Evolutionary conservation across 2,888 invertebrate genomes (phyloP).

Genomic region (Callyntrura sp.): DNA sequence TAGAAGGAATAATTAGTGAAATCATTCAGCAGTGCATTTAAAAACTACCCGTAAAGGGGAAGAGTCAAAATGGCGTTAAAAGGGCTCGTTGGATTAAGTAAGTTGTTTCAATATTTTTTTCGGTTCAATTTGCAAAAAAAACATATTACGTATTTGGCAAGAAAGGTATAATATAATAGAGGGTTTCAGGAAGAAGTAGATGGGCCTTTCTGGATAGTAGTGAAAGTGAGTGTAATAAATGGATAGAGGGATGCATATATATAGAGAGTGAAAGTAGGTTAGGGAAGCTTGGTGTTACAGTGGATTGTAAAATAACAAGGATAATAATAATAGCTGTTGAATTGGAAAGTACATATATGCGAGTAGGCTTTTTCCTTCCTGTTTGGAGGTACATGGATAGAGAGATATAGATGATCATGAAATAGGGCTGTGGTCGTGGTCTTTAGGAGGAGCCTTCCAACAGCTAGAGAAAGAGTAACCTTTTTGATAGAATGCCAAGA

Average conservation of each 20-base stretch:
- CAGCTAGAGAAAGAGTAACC: slow-evolving; percentile 20
- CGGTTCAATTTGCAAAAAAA: too few species aligned
- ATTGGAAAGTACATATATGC: background rate
- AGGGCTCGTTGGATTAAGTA: slow-evolving; percentile 94
- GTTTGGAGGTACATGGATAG: background rate
- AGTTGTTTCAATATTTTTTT: too few species aligned
- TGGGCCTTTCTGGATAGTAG: background rate
- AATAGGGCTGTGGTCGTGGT: slow-evolving; percentile 75
- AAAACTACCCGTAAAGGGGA: background rate
- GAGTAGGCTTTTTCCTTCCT: too few species aligned
- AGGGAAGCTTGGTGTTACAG: too few species aligned
- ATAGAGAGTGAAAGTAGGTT: slow-evolving; percentile 68
- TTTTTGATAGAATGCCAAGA: slow-evolving; percentile 3
- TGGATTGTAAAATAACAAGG: too few species aligned
- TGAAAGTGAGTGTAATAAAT: slow-evolving; percentile 12
- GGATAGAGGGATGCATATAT: too few species aligned
- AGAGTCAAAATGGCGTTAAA: slow-evolving; percentile 96
- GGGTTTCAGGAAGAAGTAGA: slow-evolving; percentile 31
- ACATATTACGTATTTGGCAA: too few species aligned
- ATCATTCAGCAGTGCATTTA: slow-evolving; percentile 44
- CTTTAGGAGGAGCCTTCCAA: slow-evolving; percentile 56
- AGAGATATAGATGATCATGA: too few species aligned
- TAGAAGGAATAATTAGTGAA: background rate
- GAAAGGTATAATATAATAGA: background rate
- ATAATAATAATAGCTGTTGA: too few species aligned